Conservation (phyloP, 2,113 vertebrate genomes). For the Choloepus hoffmanni region DNA sequence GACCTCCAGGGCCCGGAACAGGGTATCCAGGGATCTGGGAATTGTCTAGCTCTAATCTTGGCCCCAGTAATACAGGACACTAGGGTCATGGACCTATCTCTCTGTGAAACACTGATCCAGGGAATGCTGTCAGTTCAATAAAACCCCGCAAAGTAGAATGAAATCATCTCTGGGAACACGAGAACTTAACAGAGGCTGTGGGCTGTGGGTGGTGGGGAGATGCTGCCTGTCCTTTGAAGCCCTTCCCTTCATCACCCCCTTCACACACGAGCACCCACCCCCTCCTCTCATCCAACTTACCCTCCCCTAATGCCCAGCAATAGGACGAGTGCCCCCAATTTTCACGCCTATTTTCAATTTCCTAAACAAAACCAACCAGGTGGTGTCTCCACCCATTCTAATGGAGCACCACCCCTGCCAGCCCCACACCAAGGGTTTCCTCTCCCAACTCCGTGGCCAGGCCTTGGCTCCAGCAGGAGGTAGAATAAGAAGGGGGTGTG, state of each 20-base stretch:
- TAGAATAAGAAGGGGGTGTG: constrained; percentile 49
- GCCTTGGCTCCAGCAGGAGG: not conserved
- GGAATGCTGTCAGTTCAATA: not conserved
- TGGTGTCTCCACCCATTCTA: not conserved
- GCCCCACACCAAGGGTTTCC: not conserved
- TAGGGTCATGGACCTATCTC: not conserved
- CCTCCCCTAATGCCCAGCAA: not conserved
- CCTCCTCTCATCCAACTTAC: not conserved
- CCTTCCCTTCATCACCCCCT: not conserved
- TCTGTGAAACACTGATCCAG: not conserved
- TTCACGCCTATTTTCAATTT: not conserved
- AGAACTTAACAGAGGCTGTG: constrained; percentile 27
- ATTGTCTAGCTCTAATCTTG: not conserved
- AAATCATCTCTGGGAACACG: constrained; percentile 67
- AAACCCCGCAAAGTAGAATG: constrained; percentile 72
- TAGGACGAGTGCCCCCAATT: not conserved
- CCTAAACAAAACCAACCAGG: constrained; percentile 12
- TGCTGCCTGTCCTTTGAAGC: not conserved
- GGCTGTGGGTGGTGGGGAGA: not conserved
- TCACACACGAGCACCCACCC: not conserved
- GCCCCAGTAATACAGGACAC: not conserved
- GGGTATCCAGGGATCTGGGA: not conserved
- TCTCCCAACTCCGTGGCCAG: not conserved
- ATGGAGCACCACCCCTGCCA: not conserved
- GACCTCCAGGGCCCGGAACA: not conserved